These are phyloP conservation scores for Axea sp. DNA, from an alignment of 2,888 invertebrate genomes.

Conservation along the genomic window DNA sequence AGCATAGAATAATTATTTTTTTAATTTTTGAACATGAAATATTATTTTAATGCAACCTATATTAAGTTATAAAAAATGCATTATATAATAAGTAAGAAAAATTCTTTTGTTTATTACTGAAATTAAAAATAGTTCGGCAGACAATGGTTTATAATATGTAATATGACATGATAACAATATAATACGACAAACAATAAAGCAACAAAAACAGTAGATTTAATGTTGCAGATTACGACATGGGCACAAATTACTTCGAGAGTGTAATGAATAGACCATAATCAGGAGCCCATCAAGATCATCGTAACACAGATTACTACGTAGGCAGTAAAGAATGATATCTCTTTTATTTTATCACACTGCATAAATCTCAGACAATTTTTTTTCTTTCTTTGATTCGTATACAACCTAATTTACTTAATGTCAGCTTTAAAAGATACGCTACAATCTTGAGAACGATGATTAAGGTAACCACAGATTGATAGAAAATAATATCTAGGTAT, in stretches of 20 bases:
- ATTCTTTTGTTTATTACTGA: too few species aligned
- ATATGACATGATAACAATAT: too few species aligned
- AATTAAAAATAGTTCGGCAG: too few species aligned
- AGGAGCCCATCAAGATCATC: constrained; percentile 53
- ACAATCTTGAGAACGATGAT: constrained; percentile 25
- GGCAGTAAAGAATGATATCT: constrained; percentile 53
- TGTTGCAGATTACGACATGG: constrained; percentile 33
- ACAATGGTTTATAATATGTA: constrained; percentile 34
- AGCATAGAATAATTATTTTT: too few species aligned
- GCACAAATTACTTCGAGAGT: constrained; percentile 50
- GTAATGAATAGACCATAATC: constrained; percentile 58
- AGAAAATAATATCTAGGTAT: constrained; percentile 23
- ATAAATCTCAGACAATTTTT: constrained; percentile 38
- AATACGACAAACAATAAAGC: too few species aligned
- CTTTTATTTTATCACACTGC: constrained; percentile 57
- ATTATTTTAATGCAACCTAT: too few species aligned
- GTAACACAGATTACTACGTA: constrained; percentile 50
- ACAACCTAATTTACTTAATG: constrained; percentile 51
- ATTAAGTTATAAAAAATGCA: too few species aligned
- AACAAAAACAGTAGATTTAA: constrained; percentile 39
- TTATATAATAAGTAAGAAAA: too few species aligned
- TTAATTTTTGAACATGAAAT: too few species aligned
- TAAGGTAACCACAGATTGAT: constrained; percentile 31
- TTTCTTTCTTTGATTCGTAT: constrained; percentile 39
- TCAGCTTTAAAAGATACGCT: constrained; percentile 18